Conservation (phyloP, 1,140 invertebrate species). For the Bombus sylvicola region DNA sequence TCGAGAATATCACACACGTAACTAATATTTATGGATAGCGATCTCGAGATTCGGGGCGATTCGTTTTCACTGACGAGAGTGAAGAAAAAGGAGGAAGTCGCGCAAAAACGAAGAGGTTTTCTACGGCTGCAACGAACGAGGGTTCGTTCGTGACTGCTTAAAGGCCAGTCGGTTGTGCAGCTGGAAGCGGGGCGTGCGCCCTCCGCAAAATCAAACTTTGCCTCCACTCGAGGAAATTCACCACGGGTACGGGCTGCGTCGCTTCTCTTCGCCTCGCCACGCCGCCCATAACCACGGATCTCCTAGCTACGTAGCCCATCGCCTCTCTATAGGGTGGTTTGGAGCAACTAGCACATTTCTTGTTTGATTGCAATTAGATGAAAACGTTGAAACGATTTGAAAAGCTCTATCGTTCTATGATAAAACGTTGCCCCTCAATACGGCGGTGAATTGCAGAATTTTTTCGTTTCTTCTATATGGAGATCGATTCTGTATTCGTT, state of each 20-base stretch:
- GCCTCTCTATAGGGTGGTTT: neutral
- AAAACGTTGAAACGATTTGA: neutral
- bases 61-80: neutral
- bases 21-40: neutral
- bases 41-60: neutral
- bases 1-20: neutral
- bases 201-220: constrained; percentile 66
- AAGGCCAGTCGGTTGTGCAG: constrained; percentile 64
- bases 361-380: neutral
- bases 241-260: constrained; percentile 12
- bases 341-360: neutral
- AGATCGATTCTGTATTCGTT: neutral
- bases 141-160: constrained; percentile 63
- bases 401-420: neutral
- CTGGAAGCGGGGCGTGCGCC: constrained; percentile 68
- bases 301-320: neutral
- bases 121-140: constrained; percentile 41
- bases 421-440: neutral
- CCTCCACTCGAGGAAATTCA: constrained; percentile 51
- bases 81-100: no score
- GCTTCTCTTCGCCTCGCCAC: neutral
- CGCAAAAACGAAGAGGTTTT: neutral
- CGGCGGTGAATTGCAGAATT: no score
- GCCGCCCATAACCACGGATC: neutral
- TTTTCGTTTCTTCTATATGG: neutral